phyloP scores from a whole-genome alignment of 1,140 invertebrate species.

The Platorchestia sp. region DNA sequence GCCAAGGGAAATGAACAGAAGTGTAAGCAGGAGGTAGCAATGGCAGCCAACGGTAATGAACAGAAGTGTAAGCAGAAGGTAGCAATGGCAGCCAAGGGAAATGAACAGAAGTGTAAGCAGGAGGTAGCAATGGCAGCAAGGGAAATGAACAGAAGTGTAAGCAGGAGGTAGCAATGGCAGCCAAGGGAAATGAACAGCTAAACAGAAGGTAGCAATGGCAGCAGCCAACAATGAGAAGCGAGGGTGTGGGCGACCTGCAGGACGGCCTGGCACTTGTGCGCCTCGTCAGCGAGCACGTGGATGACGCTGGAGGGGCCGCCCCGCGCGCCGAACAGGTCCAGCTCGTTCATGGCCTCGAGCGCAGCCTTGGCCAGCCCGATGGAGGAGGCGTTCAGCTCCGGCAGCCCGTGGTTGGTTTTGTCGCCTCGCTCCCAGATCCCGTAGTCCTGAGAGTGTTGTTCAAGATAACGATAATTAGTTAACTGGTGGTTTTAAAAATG shows the following conservation, averaged over 20 bases:
- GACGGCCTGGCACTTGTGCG: constrained; percentile 98
- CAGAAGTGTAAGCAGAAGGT: no score
- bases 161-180: background rate
- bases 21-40: no score
- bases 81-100: no score
- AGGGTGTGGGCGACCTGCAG: constrained; percentile 76
- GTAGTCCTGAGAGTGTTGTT: constrained; percentile 91
- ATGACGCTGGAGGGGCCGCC: constrained; percentile 96
- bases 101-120: no score
- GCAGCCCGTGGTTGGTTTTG: constrained; percentile 98
- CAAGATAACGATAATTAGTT: no score
- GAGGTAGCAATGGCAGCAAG: no score
- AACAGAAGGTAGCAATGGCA: background rate
- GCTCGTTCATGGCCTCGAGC: constrained; percentile 97
- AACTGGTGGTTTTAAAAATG: no score
- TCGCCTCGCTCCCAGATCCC: constrained; percentile 99
- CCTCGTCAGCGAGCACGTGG: constrained; percentile 97
- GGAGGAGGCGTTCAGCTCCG: constrained; percentile 98
- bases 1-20: no score
- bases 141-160: no score
- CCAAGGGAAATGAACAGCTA: background rate
- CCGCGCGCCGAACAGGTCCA: constrained; percentile 97
- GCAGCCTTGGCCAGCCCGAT: constrained; percentile 98
- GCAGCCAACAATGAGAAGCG: background rate
- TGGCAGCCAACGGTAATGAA: no score